Conservation (phyloP, 2,888 invertebrate species). For the Sinohyriopsis cumingii region DNA sequence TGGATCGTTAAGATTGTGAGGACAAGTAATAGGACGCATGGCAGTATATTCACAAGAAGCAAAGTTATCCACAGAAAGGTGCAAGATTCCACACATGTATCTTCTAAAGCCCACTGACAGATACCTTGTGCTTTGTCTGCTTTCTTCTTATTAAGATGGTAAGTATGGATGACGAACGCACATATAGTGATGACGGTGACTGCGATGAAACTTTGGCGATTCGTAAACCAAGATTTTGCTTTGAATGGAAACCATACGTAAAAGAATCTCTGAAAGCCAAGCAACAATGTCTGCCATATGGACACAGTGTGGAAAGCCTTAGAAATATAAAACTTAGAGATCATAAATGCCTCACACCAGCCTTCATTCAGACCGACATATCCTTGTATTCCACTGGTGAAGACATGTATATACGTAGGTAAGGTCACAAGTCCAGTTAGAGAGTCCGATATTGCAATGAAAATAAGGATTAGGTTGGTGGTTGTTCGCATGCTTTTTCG, state of each 20-base stretch:
- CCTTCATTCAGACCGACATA: background rate
- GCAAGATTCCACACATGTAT: slow-evolving; percentile 12
- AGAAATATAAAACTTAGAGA: slow-evolving; percentile 17
- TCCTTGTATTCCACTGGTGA: no score
- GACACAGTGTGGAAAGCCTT: slow-evolving; percentile 34
- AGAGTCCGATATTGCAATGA: slow-evolving; percentile 19
- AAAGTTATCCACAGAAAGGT: slow-evolving; percentile 19
- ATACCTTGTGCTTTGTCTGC: slow-evolving; percentile 3
- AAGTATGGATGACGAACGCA: slow-evolving; percentile 20
- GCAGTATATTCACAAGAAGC: slow-evolving; percentile 24
- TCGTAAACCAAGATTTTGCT: slow-evolving; percentile 15
- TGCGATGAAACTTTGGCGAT: slow-evolving; percentile 4
- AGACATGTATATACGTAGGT: slow-evolving; percentile 14
- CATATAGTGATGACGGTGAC: slow-evolving; percentile 14
- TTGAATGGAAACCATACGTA: slow-evolving; percentile 26
- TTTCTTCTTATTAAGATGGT: slow-evolving; percentile 15
- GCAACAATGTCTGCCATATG: slow-evolving; percentile 35
- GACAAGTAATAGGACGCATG: slow-evolving; percentile 27
- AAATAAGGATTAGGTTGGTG: slow-evolving; percentile 16
- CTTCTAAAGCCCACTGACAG: slow-evolving; percentile 13
- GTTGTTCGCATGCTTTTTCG: slow-evolving; percentile 14
- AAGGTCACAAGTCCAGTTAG: slow-evolving; percentile 16
- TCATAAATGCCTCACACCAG: slow-evolving; percentile 22
- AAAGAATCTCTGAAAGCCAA: slow-evolving; percentile 34
- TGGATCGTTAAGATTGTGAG: no score